These are phyloP conservation scores for Steinernema khuongi DNA, from an alignment of 1,140 invertebrate species.

Conservation along the genomic window DNA sequence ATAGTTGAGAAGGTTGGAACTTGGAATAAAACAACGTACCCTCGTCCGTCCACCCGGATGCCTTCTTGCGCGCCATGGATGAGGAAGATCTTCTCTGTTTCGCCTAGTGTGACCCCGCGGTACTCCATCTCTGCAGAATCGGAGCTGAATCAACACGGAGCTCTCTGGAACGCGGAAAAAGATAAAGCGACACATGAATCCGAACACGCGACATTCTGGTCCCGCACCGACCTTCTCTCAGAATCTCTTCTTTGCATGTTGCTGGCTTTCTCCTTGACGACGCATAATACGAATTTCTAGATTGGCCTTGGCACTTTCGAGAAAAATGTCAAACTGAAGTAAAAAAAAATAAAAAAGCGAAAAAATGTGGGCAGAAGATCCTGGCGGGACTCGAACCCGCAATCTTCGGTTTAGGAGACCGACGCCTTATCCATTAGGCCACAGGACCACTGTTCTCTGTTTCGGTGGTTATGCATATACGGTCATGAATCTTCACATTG, in stretches of 20 bases:
- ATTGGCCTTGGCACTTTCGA: no score
- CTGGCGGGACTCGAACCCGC: conserved; percentile 60
- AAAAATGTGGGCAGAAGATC: conserved; percentile 6
- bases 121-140: neutral
- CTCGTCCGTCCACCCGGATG: conserved; percentile 21
- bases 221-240: no score
- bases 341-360: neutral
- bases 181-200: no score
- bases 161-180: neutral
- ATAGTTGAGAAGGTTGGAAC: no score
- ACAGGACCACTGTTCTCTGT: conserved; percentile 41
- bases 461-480: neutral
- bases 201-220: no score
- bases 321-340: no score
- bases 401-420: conserved; percentile 63
- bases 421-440: conserved; percentile 63
- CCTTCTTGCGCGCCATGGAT: conserved; percentile 27
- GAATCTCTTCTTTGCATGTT: no score
- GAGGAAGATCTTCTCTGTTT: conserved; percentile 35
- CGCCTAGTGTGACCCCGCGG: conserved; percentile 14
- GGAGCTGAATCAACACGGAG: neutral
- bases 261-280: no score
- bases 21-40: conserved; percentile 15
- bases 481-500: neutral
- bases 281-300: no score